Evolutionary conservation across 2,797 vertebrate genomes (phyloP).

Genomic region (Thaleichthys pacificus): DNA sequence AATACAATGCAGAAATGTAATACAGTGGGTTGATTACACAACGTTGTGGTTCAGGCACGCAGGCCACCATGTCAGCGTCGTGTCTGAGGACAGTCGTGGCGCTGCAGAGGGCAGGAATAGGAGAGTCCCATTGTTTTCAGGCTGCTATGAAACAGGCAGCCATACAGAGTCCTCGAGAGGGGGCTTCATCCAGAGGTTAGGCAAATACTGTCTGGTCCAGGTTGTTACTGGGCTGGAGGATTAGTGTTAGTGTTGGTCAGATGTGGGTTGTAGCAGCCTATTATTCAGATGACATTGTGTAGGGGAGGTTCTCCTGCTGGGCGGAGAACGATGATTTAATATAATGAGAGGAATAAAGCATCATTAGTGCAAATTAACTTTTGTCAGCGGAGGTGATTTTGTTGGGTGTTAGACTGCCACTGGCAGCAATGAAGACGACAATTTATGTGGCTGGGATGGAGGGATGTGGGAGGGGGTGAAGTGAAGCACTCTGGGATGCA

Average conservation of each 20-base stretch:
- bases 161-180: too few relatives aligned
- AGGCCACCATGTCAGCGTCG: too few relatives aligned
- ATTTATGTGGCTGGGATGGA: constrained; percentile 69
- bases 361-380: constrained; percentile 86
- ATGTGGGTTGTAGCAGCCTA: constrained; percentile 35
- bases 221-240: not conserved
- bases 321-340: constrained; percentile 77
- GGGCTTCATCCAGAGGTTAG: constrained; percentile 49
- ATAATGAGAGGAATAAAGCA: constrained; percentile 83
- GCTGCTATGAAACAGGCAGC: too few relatives aligned
- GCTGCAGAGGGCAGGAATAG: too few relatives aligned
- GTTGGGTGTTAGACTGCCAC: constrained; percentile 73
- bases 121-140: too few relatives aligned
- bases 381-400: constrained; percentile 83
- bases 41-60: too few relatives aligned
- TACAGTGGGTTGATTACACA: too few relatives aligned
- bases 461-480: constrained; percentile 37
- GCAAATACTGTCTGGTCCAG: constrained; percentile 10
- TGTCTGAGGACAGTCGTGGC: too few relatives aligned
- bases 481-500: constrained; percentile 50
- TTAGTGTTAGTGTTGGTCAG: constrained; percentile 35
- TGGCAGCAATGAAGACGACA: constrained; percentile 75
- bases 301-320: constrained; percentile 37
- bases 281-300: constrained; percentile 45
- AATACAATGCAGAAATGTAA: not conserved